Base-by-base conservation (phyloP, 2,888 invertebrate species). In the Platycheirus rosarum region DNA sequence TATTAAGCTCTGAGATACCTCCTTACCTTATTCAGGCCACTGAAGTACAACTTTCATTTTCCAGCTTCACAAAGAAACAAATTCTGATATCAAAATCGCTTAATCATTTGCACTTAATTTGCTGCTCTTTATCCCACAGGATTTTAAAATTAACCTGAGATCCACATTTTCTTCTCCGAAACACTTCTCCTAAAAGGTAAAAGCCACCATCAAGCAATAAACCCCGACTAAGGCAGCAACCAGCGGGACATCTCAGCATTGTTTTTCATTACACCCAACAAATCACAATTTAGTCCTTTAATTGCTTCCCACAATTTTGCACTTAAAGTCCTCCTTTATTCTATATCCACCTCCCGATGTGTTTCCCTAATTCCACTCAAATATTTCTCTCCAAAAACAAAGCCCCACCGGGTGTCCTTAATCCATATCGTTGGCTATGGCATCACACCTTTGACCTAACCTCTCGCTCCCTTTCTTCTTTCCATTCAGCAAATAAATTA, bases 391-490 rank as follows among this genome's bases (percentile, higher is more conserved):
- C 4, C 14, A 20, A 51, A 62, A 44, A 35, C 29, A 20, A 55
- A 37, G 35, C 37, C 37, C 53, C 23, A 9, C 29, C 62, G 53
- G 62, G 68, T 78, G 78, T 73, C 62, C 65, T 65, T 16, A 48
- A 65, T 70, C 57, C 53, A 60, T 48, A 65, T 46, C 9, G 32
- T 35, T 26, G 4, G 14, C 20, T 62, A 55, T 62, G n/a, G 14
- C 26, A 53, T 62, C 46, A 63, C 65, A 80, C 68, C 62, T 63
- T 51, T 68, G 62, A 68, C 71, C 26, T 44, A 48, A 26, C 51
- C 20, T 29, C 32, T 49, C 6, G 23, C 5, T 42, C 11, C 9
- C 42, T 42, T n/a, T 26, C n/a, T 26, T 20, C 29, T 29, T 26
- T 60, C 16, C 11, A 55, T 37, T 26, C 37, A 60, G 42, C n/a